Conservation (phyloP, 2,113 vertebrate genomes). For the Podilymbus podiceps region DNA sequence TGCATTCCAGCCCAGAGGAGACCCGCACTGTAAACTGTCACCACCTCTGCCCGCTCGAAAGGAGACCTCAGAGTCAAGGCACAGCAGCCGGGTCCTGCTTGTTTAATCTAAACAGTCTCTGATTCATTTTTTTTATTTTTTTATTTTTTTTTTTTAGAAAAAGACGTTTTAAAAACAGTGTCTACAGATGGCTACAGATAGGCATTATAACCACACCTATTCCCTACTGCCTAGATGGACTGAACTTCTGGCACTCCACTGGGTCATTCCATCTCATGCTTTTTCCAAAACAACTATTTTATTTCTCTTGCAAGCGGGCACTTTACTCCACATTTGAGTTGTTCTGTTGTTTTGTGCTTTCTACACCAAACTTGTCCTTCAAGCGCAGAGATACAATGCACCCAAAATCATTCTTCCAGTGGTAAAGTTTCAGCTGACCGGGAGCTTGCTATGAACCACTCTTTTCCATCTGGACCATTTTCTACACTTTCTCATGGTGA, state of each 20-base stretch:
- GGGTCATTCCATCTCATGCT: background rate
- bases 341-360: background rate
- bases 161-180: background rate
- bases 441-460: background rate
- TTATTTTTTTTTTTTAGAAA: background rate
- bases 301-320: background rate
- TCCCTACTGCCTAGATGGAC: background rate
- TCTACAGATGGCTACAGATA: background rate
- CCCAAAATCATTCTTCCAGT: background rate
- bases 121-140: no score
- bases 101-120: background rate
- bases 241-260: accelerated
- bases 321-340: background rate
- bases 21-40: accelerated
- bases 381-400: background rate
- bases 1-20: background rate
- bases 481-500: background rate
- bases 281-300: background rate
- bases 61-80: background rate
- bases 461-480: background rate
- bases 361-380: background rate
- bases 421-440: background rate
- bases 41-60: background rate
- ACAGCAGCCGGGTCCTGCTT: background rate
- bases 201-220: background rate